phyloP scores from a whole-genome alignment of 2,797 vertebrate genomes.

The Myotis vivesi region DNA sequence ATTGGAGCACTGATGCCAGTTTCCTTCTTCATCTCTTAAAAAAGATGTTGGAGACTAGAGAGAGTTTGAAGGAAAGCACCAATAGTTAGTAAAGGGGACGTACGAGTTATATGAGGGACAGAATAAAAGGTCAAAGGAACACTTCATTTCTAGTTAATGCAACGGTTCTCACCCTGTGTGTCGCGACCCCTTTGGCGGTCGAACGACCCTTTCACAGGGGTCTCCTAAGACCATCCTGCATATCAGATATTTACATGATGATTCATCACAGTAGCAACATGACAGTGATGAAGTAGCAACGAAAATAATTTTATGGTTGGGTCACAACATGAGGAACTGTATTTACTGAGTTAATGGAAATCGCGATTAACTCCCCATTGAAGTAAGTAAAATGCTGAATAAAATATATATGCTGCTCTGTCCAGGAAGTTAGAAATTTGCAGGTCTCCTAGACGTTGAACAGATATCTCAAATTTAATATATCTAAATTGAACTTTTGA shows the following conservation, averaged over 20 bases:
- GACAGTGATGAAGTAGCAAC: too few species aligned
- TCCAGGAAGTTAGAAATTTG: not conserved
- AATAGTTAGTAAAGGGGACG: not conserved
- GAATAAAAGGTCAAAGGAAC: not conserved
- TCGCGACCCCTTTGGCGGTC: too few species aligned
- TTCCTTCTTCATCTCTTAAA: conserved; percentile 43
- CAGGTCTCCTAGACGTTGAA: not conserved
- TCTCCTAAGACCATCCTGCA: too few species aligned
- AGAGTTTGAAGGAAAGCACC: not conserved
- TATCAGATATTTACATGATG: too few species aligned
- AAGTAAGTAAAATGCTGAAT: conserved; percentile 41
- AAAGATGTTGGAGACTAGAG: conserved; percentile 19
- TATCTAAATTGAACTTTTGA: not conserved
- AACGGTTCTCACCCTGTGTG: too few species aligned
- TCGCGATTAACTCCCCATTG: not conserved
- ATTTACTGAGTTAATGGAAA: not conserved
- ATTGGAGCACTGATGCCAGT: not conserved
- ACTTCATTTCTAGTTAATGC: not conserved
- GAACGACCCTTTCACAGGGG: too few species aligned
- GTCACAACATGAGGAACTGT: too few species aligned
- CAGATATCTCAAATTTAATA: not conserved
- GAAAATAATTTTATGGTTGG: too few species aligned
- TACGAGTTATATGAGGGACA: not conserved
- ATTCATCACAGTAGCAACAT: too few species aligned
- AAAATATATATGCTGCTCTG: not conserved